These are phyloP conservation scores for Andricus quercusramuli DNA, from an alignment of 2,888 invertebrate genomes.

Conservation along the genomic window DNA sequence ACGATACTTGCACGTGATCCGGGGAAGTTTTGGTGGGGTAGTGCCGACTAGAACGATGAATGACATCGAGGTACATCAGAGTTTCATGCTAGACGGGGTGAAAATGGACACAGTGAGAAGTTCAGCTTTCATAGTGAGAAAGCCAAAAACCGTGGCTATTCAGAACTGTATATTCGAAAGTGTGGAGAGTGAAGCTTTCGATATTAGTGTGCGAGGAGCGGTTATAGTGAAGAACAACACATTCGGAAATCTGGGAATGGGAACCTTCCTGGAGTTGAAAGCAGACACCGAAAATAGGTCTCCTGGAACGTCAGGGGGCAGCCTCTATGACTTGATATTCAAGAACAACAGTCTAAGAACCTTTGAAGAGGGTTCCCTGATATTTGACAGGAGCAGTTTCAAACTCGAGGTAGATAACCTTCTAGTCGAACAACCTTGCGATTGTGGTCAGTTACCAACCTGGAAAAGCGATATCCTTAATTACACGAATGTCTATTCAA, in stretches of 20 bases:
- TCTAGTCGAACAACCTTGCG: slow-evolving; percentile 82
- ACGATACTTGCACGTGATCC: slow-evolving; percentile 83
- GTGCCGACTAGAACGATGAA: slow-evolving; percentile 87
- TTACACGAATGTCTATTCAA: slow-evolving; percentile 71
- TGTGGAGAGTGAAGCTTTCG: slow-evolving; percentile 85
- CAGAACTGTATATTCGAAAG: slow-evolving; percentile 82
- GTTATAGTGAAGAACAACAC: slow-evolving; percentile 85
- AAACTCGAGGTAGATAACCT: slow-evolving; percentile 82
- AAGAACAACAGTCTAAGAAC: slow-evolving; percentile 83
- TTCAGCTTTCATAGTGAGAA: slow-evolving; percentile 85
- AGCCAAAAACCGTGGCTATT: slow-evolving; percentile 83
- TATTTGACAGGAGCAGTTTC: slow-evolving; percentile 81
- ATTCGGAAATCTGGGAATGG: slow-evolving; percentile 81
- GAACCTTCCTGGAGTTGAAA: slow-evolving; percentile 83
- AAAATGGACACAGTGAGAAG: slow-evolving; percentile 84
- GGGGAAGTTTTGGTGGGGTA: slow-evolving; percentile 81
- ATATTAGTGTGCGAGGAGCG: slow-evolving; percentile 82
- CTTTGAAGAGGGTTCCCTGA: slow-evolving; percentile 82
- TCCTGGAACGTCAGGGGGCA: slow-evolving; percentile 75
- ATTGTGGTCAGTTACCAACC: slow-evolving; percentile 79
- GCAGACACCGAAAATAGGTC: slow-evolving; percentile 78
- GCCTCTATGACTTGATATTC: slow-evolving; percentile 81
- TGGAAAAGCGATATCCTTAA: slow-evolving; percentile 75
- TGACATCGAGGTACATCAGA: slow-evolving; percentile 85
- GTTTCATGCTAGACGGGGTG: slow-evolving; percentile 85